Conservation (phyloP, 35 echinoderm and acorn worm genomes). For the Anneissia japonica region DNA sequence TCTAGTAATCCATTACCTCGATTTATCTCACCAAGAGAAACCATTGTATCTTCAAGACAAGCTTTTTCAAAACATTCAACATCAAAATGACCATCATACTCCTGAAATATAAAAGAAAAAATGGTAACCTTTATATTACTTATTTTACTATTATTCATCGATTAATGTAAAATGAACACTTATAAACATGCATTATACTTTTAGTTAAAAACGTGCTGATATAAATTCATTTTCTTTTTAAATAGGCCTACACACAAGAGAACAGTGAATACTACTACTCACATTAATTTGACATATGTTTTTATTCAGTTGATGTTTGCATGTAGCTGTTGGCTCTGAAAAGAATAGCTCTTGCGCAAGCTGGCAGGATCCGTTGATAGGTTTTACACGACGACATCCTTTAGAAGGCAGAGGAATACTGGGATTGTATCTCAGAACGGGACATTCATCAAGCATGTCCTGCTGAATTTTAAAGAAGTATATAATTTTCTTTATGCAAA, state of each 20-base stretch:
- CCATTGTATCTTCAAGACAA: slow-evolving; percentile 25
- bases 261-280: not conserved
- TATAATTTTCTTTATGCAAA: no score
- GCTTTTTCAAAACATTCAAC: slow-evolving; percentile 41
- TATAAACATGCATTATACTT: no score
- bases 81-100: not conserved
- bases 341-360: slow-evolving; percentile 43
- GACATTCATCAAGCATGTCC: no score
- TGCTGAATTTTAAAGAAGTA: no score
- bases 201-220: no score
- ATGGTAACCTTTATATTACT: not conserved
- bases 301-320: slow-evolving; percentile 10
- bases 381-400: slow-evolving; percentile 34
- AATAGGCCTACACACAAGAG: no score
- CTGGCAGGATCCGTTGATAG: slow-evolving; percentile 50
- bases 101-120: not conserved
- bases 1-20: slow-evolving; percentile 35
- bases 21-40: slow-evolving; percentile 43
- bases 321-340: slow-evolving; percentile 28
- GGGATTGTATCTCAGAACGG: no score
- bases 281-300: slow-evolving; percentile 72
- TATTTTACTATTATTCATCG: not conserved
- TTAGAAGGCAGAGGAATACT: not conserved
- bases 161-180: no score
- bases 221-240: no score